A percentile compares a stretch with the other conserved stretches of the same genome.
Conservation (phyloP, 2,113 vertebrate species). For the Turdus rufiventris region DNA sequence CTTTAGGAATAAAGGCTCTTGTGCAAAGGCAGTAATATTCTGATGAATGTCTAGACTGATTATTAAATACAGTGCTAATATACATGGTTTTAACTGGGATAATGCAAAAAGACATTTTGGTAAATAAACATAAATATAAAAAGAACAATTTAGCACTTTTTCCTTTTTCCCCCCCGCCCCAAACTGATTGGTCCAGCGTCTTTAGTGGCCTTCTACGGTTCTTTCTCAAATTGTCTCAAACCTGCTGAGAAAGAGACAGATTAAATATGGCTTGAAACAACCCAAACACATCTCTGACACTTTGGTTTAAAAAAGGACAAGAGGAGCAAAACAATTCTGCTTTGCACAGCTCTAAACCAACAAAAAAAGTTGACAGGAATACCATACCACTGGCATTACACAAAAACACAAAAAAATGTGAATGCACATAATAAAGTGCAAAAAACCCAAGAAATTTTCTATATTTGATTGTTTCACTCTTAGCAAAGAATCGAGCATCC, state of each 20-base stretch:
- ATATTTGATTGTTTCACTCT: background rate
- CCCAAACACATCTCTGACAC: background rate
- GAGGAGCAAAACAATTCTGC: background rate
- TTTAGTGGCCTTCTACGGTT: constrained; percentile 72
- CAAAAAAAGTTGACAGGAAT: background rate
- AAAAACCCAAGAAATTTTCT: background rate
- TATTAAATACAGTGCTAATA: constrained; percentile 89
- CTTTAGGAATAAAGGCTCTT: constrained; percentile 77
- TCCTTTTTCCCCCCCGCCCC: background rate
- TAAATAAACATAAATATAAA: constrained; percentile 86
- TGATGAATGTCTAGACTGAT: constrained; percentile 77
- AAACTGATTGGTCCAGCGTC: constrained; percentile 73
- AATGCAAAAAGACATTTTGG: constrained; percentile 75
- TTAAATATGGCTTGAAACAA: constrained; percentile 44
- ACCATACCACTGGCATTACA: background rate
- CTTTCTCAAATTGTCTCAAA: constrained; percentile 79
- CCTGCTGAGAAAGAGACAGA: constrained; percentile 75
- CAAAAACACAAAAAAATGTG: background rate
- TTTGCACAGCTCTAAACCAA: rapidly evolving
- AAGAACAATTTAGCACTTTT: constrained; percentile 81
- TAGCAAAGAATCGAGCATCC: background rate
- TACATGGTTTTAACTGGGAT: constrained; percentile 80
- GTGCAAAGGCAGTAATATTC: constrained; percentile 86
- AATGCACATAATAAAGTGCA: background rate
- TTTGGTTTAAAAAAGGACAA: background rate